A percentile compares a stretch with the other conserved stretches of the same genome.
phyloP scores from a whole-genome alignment of 2,797 vertebrate species.

The Tokudaia tokunoshimensis region DNA sequence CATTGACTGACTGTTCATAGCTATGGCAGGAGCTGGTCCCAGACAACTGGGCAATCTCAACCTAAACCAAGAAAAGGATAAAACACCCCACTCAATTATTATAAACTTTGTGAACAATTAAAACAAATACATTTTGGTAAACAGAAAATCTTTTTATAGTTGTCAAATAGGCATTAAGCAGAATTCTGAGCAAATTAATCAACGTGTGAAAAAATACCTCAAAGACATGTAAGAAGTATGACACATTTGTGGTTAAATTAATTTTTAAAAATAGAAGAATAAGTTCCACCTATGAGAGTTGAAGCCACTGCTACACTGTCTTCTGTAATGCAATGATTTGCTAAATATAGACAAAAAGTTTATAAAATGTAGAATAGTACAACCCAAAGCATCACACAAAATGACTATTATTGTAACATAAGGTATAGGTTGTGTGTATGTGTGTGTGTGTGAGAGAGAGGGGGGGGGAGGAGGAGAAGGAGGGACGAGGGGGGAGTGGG shows the following conservation, averaged over 20 bases:
- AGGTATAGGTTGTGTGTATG: not conserved
- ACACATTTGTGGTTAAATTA: not conserved
- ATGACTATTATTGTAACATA: not conserved
- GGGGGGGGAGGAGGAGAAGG: too few species aligned
- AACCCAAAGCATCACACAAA: not conserved
- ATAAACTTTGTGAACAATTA: conserved; percentile 17
- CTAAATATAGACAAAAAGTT: not conserved
- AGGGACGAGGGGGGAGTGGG: too few species aligned
- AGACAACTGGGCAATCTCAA: not conserved
- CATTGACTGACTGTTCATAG: not conserved
- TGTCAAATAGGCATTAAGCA: conserved; percentile 7
- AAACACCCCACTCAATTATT: not conserved
- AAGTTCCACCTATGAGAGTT: not conserved
- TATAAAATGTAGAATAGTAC: not conserved
- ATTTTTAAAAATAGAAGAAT: not conserved
- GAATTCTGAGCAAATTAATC: conserved; percentile 39
- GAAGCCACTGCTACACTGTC: not conserved
- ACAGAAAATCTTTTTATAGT: conserved; percentile 28
- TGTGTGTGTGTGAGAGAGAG: not conserved
- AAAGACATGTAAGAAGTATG: not conserved
- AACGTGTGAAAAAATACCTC: conserved; percentile 35
- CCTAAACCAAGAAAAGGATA: not conserved
- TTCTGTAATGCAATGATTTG: not conserved
- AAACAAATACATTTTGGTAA: conserved; percentile 4
- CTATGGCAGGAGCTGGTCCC: not conserved